phyloP scores from a whole-genome alignment of 2,113 vertebrate genomes.

The Syrrhaptes paradoxus region DNA sequence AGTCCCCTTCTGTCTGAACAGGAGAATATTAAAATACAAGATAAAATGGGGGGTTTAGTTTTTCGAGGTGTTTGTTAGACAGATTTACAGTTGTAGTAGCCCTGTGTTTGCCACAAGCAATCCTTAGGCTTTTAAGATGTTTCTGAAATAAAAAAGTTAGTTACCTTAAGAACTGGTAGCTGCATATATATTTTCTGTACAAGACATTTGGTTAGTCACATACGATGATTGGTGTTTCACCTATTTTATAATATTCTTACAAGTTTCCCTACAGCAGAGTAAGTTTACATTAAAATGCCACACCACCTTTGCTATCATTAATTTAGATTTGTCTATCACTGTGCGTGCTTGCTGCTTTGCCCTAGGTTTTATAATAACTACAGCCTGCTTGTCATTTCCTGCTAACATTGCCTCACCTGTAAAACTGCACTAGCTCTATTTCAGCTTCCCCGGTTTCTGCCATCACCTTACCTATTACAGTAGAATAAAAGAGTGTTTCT shows the following conservation, averaged over 20 bases:
- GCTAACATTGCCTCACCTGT: conserved; percentile 67
- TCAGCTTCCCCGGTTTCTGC: conserved; percentile 47
- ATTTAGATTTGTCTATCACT: conserved; percentile 80
- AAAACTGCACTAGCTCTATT: conserved; percentile 67
- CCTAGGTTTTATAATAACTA: conserved; percentile 77
- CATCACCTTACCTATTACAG: conserved; percentile 49
- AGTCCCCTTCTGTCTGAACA: background rate
- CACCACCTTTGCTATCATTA: conserved; percentile 65
- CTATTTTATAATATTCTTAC: conserved; percentile 32
- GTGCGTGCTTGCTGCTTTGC: conserved; percentile 72
- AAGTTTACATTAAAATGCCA: conserved; percentile 77
- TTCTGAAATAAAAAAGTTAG: conserved; percentile 42
- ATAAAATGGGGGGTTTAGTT: conserved; percentile 6
- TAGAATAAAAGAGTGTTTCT: conserved; percentile 66
- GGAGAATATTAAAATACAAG: conserved; percentile 21
- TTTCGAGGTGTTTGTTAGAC: background rate
- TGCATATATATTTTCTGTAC: conserved; percentile 27
- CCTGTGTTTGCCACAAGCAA: conserved; percentile 42
- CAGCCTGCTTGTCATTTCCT: conserved; percentile 71
- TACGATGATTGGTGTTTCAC: background rate
- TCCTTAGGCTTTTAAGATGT: conserved; percentile 38
- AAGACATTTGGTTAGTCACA: conserved; percentile 28
- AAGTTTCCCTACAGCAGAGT: conserved; percentile 35
- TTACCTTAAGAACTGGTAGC: background rate
- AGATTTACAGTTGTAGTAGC: background rate